A percentile compares a stretch with the other conserved stretches of the same genome.
phyloP scores from a whole-genome alignment of 2,888 invertebrate species.

The Tachina fera region DNA sequence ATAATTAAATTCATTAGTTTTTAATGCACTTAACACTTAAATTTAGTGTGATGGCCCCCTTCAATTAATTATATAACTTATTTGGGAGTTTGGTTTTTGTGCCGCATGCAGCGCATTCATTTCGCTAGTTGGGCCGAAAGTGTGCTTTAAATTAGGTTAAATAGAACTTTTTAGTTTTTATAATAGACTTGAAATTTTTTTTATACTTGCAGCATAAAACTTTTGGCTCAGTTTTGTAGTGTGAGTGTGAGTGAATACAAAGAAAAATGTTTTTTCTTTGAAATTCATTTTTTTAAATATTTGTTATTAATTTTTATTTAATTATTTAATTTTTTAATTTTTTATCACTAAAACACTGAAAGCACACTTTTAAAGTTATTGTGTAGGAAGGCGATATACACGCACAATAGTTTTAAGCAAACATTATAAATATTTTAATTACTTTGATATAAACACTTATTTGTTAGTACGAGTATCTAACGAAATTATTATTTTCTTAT shows the following conservation, averaged over 20 bases:
- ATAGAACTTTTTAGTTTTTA: slow-evolving; percentile 28
- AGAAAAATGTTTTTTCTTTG: neutral
- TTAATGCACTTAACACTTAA: slow-evolving; percentile 38
- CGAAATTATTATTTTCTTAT: neutral
- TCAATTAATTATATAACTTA: slow-evolving; percentile 35
- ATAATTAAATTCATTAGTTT: slow-evolving; percentile 23
- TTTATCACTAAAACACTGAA: neutral
- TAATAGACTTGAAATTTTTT: slow-evolving; percentile 30
- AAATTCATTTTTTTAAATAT: slow-evolving; percentile 1
- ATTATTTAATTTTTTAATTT: neutral
- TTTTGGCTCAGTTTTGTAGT: slow-evolving; percentile 8
- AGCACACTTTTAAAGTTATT: neutral
- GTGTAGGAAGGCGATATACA: neutral
- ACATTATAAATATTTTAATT: neutral
- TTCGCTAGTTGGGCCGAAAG: slow-evolving; percentile 30
- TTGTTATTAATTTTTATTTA: neutral
- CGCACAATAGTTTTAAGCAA: neutral
- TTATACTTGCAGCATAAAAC: neutral
- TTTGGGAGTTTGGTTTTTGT: neutral
- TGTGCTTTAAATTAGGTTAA: slow-evolving; percentile 44
- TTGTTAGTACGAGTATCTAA: neutral
- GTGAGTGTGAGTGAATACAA: neutral
- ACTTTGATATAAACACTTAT: neutral
- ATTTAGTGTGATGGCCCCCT: neutral
- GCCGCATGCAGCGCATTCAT: neutral